These are phyloP conservation scores for Enteromius treurensis DNA, from an alignment of 2,797 vertebrate species.

Conservation along the genomic window DNA sequence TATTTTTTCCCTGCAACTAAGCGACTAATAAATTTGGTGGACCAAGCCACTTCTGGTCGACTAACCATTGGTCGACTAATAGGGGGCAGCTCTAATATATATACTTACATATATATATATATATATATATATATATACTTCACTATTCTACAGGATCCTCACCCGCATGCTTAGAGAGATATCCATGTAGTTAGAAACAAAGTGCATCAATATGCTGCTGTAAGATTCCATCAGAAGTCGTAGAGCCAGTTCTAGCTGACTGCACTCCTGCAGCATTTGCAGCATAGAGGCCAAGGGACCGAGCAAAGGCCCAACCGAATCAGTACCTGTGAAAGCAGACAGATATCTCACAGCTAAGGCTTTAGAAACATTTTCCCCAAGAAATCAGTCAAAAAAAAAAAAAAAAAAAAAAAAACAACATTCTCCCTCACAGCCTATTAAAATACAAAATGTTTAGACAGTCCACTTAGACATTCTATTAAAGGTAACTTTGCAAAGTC, in stretches of 20 bases:
- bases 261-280: slow-evolving; percentile 90
- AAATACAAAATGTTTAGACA: no score
- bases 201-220: slow-evolving; percentile 86
- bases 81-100: no score
- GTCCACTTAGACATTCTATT: no score
- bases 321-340: slow-evolving; percentile 64
- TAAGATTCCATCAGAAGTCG: slow-evolving; percentile 80
- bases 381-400: no score
- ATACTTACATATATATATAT: no score
- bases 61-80: no score
- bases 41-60: no score
- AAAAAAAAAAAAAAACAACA: background rate
- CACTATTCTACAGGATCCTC: background rate
- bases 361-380: background rate
- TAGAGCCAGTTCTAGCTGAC: slow-evolving; percentile 90
- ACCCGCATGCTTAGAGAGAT: slow-evolving; percentile 81
- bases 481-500: no score
- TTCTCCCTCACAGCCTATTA: background rate
- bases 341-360: no score
- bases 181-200: slow-evolving; percentile 84
- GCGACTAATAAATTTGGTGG: no score
- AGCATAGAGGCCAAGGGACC: slow-evolving; percentile 80
- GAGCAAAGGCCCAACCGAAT: slow-evolving; percentile 76
- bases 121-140: no score
- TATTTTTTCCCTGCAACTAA: no score